Base-by-base conservation (phyloP, 2,888 invertebrate genomes). In the Pyrrhia umbra region DNA sequence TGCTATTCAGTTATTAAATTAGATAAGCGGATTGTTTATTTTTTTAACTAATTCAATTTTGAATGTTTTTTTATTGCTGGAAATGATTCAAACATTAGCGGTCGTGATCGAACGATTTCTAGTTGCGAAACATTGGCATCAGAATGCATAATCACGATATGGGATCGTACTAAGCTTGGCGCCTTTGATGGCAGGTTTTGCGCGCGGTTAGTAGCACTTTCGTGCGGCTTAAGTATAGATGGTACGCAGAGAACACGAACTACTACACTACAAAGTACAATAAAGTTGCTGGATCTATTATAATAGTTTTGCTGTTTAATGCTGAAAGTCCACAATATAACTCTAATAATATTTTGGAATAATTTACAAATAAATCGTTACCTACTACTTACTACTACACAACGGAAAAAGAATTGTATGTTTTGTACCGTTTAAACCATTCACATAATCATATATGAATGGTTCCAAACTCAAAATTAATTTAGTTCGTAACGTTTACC, bases 401-500 rank as follows among this genome's bases (percentile, higher is more conserved):
- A 10, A 10, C 34, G n/a, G n/a, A 13, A 34, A 5, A 30, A 49
- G 13, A 34, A 34, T 34, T 34, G 13, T 5, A 34, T 34, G 34
- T 34, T 34, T 34, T 34, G 34, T 34, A 34, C 34, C 34, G 34
- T 34, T 34, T n/a, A 34, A n/a, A 34, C n/a, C 34, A 34, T 34
- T 34, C 34, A 34, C 34, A 34, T 34, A 34, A 34, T 27, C 46
- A 63, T 59, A 45, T 55, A 62, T 70, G 57, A 75, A 59, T 75
- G 27, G 40, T 47, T 52, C 25, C 46, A 34, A 60, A 64, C 60
- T 40, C 49, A 45, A 72, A 74, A 74, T 76, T 68, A 77, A 72
- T 75, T 71, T 54, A 37, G 63, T 52, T 59, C 34, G 54, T 63
- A 72, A 65, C 49, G 62, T 55, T 54, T 50, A 72, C 75, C 21